Percentiles rank a stretch among this genome's conserved stretches.
Conservation (phyloP, 1,140 invertebrate species). For the Plutomurus gul region DNA sequence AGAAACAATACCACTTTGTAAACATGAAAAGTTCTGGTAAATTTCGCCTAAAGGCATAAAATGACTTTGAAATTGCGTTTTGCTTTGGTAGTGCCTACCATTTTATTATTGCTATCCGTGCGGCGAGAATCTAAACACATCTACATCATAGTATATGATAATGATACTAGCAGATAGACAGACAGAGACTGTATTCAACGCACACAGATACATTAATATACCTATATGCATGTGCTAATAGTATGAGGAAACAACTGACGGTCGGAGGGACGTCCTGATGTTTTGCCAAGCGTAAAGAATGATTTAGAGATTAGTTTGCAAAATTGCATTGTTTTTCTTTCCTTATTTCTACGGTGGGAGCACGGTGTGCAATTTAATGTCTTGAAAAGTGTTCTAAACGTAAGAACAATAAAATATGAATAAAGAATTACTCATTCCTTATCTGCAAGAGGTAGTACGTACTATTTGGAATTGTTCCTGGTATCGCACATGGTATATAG, state of each 20-base stretch:
- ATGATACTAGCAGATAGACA: no score
- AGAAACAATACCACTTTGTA: not conserved
- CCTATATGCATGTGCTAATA: no score
- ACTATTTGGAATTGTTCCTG: not conserved
- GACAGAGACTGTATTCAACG: no score
- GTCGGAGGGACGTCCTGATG: conserved; percentile 1
- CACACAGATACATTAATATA: no score
- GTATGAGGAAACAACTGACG: not conserved
- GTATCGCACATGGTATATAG: no score
- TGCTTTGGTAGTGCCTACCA: not conserved
- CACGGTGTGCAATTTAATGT: not conserved
- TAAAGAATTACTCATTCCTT: no score
- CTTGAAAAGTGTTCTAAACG: not conserved
- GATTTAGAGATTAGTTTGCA: conserved; percentile 10
- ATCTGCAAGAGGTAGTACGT: not conserved
- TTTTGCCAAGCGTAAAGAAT: conserved; percentile 24
- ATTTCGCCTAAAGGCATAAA: no score
- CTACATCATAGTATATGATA: no score
- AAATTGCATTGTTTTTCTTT: conserved; percentile 22
- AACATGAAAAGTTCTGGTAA: no score
- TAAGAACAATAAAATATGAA: not conserved
- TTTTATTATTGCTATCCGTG: not conserved
- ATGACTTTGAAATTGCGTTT: not conserved
- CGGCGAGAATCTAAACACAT: no score
- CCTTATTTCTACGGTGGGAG: not conserved